phyloP scores from a whole-genome alignment of 1,140 invertebrate species.

The Sarcophaga bullata region DNA sequence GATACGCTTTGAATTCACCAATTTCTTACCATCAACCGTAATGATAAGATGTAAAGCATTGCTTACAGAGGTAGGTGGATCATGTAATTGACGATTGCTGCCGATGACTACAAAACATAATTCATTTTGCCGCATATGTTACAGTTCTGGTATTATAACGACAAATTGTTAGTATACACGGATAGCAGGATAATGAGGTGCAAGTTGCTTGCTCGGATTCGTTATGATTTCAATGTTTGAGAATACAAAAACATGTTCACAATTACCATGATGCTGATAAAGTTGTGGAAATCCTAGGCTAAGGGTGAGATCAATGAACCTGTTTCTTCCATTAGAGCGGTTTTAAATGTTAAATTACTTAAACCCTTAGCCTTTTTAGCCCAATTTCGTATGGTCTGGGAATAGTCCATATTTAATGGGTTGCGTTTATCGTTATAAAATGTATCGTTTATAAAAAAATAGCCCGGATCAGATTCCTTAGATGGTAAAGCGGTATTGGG shows the following conservation, averaged over 20 bases:
- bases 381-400: conserved; percentile 75
- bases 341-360: conserved; percentile 68
- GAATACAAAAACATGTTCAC: conserved; percentile 86
- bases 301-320: conserved; percentile 73
- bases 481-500: conserved; percentile 65
- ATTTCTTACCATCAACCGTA: conserved; percentile 71
- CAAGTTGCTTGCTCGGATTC: conserved; percentile 42
- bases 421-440: conserved; percentile 81
- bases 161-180: conserved; percentile 67
- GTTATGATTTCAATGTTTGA: conserved; percentile 74
- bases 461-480: conserved; percentile 71
- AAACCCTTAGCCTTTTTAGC: conserved; percentile 66
- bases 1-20: conserved; percentile 70
- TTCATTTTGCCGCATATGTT: conserved; percentile 68
- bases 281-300: conserved; percentile 79
- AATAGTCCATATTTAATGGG: conserved; percentile 72
- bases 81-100: conserved; percentile 72
- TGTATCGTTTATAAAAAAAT: conserved; percentile 81
- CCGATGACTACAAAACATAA: conserved; percentile 70
- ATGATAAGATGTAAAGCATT: conserved; percentile 74
- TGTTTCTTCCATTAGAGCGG: conserved; percentile 71
- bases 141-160: conserved; percentile 66
- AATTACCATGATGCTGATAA: conserved; percentile 88
- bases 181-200: conserved; percentile 66
- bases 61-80: conserved; percentile 75